Conservation (phyloP, 2,113 vertebrate genomes). For the Megalops atlanticus region DNA sequence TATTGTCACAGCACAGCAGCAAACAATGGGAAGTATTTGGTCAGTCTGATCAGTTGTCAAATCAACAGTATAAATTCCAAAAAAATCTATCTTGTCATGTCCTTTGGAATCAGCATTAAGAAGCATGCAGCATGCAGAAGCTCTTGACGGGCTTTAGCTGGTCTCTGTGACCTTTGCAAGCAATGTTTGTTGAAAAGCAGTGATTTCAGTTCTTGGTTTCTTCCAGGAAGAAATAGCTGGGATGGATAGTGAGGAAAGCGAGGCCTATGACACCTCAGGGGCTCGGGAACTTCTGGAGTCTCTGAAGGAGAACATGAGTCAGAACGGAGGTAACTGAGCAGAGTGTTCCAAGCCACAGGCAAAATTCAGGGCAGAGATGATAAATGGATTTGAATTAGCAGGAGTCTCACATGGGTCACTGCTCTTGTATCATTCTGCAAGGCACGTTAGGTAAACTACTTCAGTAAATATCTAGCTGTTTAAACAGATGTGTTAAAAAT, state of each 20-base stretch:
- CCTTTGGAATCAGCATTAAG: too few species aligned
- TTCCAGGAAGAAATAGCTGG: conserved; percentile 52
- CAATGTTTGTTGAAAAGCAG: neutral
- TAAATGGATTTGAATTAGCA: too few species aligned
- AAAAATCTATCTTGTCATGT: too few species aligned
- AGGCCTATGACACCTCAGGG: conserved; percentile 54
- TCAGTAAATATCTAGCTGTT: too few species aligned
- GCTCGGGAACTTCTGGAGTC: conserved; percentile 70
- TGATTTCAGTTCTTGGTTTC: neutral
- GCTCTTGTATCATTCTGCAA: neutral
- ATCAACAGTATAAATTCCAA: too few species aligned
- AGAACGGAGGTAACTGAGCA: conserved; percentile 70
- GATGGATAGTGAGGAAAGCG: conserved; percentile 50
- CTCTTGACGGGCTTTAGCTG: neutral
- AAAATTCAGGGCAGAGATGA: neutral
- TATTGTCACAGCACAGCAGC: too few species aligned
- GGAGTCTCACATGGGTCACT: neutral
- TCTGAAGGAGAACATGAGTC: conserved; percentile 77
- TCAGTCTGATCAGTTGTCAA: too few species aligned
- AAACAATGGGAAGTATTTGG: too few species aligned
- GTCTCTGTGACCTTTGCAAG: neutral
- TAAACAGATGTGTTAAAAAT: too few species aligned
- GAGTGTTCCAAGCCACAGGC: neutral
- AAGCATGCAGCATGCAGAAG: too few species aligned
- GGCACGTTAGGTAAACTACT: too few species aligned